Evolutionary conservation across 2,797 vertebrate genomes (phyloP).

Genomic region (Hoplostethus mediterraneus): DNA sequence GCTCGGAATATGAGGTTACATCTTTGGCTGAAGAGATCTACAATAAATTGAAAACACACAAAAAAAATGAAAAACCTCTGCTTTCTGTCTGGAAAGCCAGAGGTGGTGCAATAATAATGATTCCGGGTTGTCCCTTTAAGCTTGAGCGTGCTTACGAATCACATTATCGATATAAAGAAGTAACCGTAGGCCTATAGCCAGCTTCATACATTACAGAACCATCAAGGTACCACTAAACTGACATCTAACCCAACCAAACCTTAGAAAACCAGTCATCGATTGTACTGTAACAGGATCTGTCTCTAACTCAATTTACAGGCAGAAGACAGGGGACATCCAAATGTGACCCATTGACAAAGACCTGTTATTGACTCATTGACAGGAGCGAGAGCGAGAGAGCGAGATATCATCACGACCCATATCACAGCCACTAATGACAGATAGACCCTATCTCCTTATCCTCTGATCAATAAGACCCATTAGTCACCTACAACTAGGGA

Average conservation of each 20-base stretch:
- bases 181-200: constrained; percentile 5
- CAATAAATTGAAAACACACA: background rate
- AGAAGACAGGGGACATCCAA: constrained; percentile 61
- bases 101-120: constrained; percentile 21
- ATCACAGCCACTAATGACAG: constrained; percentile 60
- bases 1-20: constrained; percentile 14
- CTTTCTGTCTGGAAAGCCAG: constrained; percentile 9
- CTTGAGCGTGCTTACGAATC: constrained; percentile 12
- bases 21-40: constrained; percentile 1
- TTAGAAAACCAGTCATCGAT: constrained; percentile 47
- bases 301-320: constrained; percentile 60
- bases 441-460: constrained; percentile 56
- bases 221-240: constrained; percentile 10
- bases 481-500: constrained; percentile 64
- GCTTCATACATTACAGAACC: constrained; percentile 14
- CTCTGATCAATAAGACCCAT: constrained; percentile 68
- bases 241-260: constrained; percentile 27
- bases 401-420: constrained; percentile 47
- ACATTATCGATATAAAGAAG: background rate
- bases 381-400: background rate
- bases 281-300: constrained; percentile 57
- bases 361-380: constrained; percentile 66
- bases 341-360: constrained; percentile 68
- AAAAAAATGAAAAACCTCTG: constrained; percentile 7
- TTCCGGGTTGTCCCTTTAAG: constrained; percentile 10